These are phyloP conservation scores for Drosophila seclusa DNA, from an alignment of 2,888 invertebrate genomes.

Conservation along the genomic window DNA sequence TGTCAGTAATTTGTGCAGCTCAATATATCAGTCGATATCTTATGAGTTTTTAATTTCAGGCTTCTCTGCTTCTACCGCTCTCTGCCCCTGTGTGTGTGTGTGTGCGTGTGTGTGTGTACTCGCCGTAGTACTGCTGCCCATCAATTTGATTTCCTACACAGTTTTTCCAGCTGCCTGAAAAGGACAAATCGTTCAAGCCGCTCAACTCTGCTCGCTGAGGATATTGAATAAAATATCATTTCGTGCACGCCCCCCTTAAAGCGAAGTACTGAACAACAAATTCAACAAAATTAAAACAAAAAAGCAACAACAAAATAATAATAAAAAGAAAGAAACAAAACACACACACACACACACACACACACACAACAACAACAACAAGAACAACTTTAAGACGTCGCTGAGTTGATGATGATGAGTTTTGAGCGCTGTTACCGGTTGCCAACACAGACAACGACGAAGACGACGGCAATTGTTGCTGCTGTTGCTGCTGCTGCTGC, in stretches of 20 bases:
- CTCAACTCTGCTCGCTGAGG: constrained; percentile 52
- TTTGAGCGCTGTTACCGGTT: constrained; percentile 41
- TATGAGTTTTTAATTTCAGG: constrained; percentile 85
- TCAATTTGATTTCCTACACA: constrained; percentile 83
- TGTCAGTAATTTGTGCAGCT: constrained; percentile 84
- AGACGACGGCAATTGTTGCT: constrained; percentile 3
- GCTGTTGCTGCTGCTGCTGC: neutral
- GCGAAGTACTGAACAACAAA: constrained; percentile 16
- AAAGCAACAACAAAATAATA: constrained; percentile 20
- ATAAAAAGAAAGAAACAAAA: constrained; percentile 16
- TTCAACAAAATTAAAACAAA: neutral
- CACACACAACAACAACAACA: neutral
- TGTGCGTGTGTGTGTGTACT: constrained; percentile 1
- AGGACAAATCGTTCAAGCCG: constrained; percentile 72
- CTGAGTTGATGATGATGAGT: constrained; percentile 77
- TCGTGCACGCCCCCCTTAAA: constrained; percentile 81
- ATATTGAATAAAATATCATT: constrained; percentile 85
- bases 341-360: neutral
- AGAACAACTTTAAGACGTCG: constrained; percentile 29
- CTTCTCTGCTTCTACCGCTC: constrained; percentile 46
- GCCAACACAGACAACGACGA: neutral
- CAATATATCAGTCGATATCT: constrained; percentile 85
- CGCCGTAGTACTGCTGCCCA: constrained; percentile 52
- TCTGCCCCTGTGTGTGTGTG: constrained; percentile 11
- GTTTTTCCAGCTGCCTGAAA: constrained; percentile 75